These are phyloP conservation scores for Dusona sp. DNA, from an alignment of 2,888 invertebrate species.

Conservation along the genomic window DNA sequence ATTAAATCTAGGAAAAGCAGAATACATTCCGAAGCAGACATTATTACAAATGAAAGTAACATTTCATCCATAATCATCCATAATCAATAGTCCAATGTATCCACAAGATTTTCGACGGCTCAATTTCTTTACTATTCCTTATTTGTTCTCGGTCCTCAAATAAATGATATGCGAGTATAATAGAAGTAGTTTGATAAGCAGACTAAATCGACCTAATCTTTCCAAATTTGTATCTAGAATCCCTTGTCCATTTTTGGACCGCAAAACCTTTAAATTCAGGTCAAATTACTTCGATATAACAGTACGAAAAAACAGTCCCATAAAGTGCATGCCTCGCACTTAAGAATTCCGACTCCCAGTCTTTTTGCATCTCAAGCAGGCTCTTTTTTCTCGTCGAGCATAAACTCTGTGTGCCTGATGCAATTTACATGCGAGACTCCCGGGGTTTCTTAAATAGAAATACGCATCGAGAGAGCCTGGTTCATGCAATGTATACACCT, in stretches of 20 bases:
- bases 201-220: neutral
- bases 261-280: neutral
- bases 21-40: neutral
- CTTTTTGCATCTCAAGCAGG: neutral
- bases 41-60: neutral
- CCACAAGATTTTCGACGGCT: too few relatives aligned
- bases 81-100: too few relatives aligned
- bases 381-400: neutral
- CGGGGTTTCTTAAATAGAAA: slow-evolving; percentile 66
- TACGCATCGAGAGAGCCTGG: neutral
- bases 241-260: neutral
- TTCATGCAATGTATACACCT: neutral
- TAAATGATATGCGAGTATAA: too few relatives aligned
- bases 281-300: neutral
- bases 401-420: slow-evolving; percentile 3
- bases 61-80: neutral
- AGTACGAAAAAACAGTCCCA: neutral
- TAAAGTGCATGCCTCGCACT: neutral
- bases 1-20: neutral
- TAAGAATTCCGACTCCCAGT: neutral
- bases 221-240: neutral
- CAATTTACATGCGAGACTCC: slow-evolving; percentile 77
- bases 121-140: too few relatives aligned
- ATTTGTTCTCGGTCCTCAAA: too few relatives aligned
- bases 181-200: neutral